Evolutionary conservation across 2,113 vertebrate genomes (phyloP).

Genomic region (Elephantulus edwardii): DNA sequence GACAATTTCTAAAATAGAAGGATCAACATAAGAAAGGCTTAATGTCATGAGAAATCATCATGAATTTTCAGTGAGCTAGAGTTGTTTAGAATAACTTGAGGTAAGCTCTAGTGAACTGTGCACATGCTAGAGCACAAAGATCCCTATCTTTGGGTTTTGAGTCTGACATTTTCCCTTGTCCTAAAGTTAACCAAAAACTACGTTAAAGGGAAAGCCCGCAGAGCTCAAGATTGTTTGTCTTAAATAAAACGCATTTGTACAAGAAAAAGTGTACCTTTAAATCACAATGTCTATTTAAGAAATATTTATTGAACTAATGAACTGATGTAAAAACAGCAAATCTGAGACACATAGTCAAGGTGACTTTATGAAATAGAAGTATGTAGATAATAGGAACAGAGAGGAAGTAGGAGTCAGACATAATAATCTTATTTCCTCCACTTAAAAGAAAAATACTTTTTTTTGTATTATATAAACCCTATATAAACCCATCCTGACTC

Average conservation of each 20-base stretch:
- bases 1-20: background rate
- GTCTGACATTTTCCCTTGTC: background rate
- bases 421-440: too few species aligned
- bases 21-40: background rate
- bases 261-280: background rate
- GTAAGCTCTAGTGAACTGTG: background rate
- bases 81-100: background rate
- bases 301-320: slow-evolving; percentile 6
- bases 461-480: too few species aligned
- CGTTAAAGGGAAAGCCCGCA: too few species aligned
- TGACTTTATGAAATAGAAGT: background rate
- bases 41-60: background rate
- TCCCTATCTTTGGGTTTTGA: too few species aligned
- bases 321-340: background rate
- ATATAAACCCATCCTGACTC: background rate
- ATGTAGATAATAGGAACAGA: background rate
- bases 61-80: background rate
- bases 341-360: background rate
- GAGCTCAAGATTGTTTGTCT: too few species aligned
- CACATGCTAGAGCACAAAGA: background rate
- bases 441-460: too few species aligned
- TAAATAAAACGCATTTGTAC: too few species aligned
- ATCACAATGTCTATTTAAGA: background rate
- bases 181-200: background rate
- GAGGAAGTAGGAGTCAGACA: too few species aligned